Conservation (phyloP, 2,888 invertebrate genomes). For the Perizoma affinitatum region DNA sequence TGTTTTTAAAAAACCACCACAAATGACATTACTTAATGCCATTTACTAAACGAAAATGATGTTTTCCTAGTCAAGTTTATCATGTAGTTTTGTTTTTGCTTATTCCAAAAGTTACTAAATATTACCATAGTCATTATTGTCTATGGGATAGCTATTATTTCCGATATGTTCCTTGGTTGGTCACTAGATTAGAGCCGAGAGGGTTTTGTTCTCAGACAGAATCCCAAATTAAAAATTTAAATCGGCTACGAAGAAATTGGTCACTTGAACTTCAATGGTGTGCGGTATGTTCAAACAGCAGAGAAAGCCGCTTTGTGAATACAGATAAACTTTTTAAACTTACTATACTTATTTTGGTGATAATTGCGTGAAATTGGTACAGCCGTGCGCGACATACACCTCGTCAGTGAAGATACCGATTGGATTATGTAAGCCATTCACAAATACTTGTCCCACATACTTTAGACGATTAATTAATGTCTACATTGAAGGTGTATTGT, state of each 20-base stretch:
- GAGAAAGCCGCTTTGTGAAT: constrained; percentile 54
- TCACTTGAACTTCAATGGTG: constrained; percentile 27
- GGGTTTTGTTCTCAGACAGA: neutral
- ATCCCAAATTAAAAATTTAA: constrained; percentile 44
- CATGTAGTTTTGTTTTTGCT: too few species aligned
- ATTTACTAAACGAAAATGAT: too few species aligned
- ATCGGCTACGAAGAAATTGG: constrained; percentile 38
- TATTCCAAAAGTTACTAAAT: too few species aligned
- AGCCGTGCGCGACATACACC: constrained; percentile 36
- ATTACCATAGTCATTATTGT: too few species aligned
- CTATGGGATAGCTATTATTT: too few species aligned
- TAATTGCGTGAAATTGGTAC: constrained; percentile 57
- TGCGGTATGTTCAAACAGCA: constrained; percentile 50
- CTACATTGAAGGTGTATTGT: neutral
- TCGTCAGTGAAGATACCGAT: constrained; percentile 17
- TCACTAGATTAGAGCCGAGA: neutral
- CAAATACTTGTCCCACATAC: constrained; percentile 17
- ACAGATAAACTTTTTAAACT: constrained; percentile 47
- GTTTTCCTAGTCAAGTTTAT: too few species aligned
- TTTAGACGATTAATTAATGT: constrained; percentile 5
- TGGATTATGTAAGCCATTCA: constrained; percentile 27
- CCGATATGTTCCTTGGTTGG: too few species aligned
- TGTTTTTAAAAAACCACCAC: too few species aligned
- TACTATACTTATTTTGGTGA: constrained; percentile 55
- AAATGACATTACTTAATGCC: too few species aligned